A percentile compares a stretch with the other conserved stretches of the same genome.
Evolutionary conservation across 2,113 vertebrate species (phyloP).

Genomic region (Mionectes macconnelli): DNA sequence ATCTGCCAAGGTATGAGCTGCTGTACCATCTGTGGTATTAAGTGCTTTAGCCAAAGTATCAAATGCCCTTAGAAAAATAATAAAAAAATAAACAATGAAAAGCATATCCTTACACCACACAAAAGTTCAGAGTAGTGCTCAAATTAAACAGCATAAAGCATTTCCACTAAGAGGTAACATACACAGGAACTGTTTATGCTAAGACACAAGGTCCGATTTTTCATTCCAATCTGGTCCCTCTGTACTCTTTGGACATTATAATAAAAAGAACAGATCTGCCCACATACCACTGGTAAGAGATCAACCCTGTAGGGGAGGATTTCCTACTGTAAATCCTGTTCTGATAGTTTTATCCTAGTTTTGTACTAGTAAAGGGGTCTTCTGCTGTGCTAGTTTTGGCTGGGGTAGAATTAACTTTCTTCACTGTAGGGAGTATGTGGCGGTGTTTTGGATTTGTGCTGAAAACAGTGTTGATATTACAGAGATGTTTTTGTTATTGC

Average conservation of each 20-base stretch:
- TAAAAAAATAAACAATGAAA: not conserved
- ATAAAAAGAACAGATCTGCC: not conserved
- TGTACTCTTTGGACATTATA: not conserved
- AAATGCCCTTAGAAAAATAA: constrained; percentile 84
- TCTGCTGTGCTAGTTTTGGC: not conserved
- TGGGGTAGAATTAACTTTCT: not conserved
- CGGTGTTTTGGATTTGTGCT: not conserved
- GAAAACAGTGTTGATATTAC: not conserved
- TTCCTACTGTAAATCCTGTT: not conserved
- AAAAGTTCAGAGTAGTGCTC: not conserved
- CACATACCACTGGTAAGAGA: not conserved
- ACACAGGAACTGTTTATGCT: not conserved
- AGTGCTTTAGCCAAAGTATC: constrained; percentile 98
- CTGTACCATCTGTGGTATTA: constrained; percentile 82
- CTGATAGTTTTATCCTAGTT: not conserved
- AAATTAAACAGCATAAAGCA: not conserved
- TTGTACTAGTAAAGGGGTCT: not conserved
- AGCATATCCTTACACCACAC: not conserved
- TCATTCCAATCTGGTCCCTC: not conserved
- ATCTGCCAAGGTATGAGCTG: constrained; percentile 78
- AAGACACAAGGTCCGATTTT: not conserved
- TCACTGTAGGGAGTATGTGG: not conserved
- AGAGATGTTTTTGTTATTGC: not conserved
- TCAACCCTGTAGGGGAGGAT: not conserved
- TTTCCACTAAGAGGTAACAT: not conserved